Conservation (phyloP, 2,113 vertebrate species). For the Vidua macroura region DNA sequence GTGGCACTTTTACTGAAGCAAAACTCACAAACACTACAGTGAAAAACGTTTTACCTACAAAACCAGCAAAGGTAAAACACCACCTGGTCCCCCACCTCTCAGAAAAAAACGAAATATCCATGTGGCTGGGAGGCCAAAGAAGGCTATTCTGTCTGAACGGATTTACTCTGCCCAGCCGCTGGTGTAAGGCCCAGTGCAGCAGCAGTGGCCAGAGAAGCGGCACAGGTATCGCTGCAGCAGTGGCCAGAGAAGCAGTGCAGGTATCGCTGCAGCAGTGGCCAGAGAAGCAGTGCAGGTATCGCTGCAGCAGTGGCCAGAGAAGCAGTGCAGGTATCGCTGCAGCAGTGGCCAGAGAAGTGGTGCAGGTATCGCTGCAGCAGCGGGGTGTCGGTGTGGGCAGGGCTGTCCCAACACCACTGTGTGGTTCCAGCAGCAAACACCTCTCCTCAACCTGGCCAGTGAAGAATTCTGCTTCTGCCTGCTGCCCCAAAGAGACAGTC, state of each 20-base stretch:
- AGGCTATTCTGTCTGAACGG: fast-evolving
- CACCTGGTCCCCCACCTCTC: neutral
- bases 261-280: no score
- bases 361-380: neutral
- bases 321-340: no score
- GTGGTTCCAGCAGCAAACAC: neutral
- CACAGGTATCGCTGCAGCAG: neutral
- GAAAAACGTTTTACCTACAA: neutral
- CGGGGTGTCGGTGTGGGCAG: fast-evolving
- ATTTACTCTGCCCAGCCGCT: neutral
- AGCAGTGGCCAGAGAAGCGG: no score
- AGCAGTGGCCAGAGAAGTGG: no score
- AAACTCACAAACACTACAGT: neutral
- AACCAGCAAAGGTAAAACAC: neutral
- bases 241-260: no score
- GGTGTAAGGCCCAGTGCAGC: neutral
- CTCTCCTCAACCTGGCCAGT: fast-evolving
- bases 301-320: no score
- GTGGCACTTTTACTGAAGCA: neutral
- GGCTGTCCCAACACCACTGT: neutral
- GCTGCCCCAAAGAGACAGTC: neutral
- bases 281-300: no score
- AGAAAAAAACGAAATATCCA: neutral
- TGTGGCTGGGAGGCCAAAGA: neutral
- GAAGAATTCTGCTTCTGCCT: no score